Evolutionary conservation across 2,888 invertebrate genomes (phyloP).

Genomic region (Nomada lathburiana): DNA sequence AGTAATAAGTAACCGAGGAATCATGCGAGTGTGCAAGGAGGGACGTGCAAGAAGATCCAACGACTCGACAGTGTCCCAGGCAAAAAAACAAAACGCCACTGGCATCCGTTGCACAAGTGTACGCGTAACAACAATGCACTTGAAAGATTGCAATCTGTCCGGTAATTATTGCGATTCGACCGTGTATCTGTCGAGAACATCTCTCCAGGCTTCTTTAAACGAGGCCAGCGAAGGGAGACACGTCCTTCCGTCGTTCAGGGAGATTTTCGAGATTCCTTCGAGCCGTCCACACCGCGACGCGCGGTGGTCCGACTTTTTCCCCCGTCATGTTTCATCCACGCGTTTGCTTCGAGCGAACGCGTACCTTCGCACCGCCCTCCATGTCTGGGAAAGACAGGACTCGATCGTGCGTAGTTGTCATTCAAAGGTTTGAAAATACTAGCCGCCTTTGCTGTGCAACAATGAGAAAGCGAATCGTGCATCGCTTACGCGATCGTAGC

Average conservation of each 20-base stretch:
- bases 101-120: conserved; percentile 40
- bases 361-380: conserved; percentile 52
- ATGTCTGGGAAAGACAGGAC: background rate
- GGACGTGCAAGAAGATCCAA: background rate
- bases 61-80: background rate
- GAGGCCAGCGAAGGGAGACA: conserved; percentile 46
- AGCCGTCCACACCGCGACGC: background rate
- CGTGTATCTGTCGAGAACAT: conserved; percentile 42
- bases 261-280: conserved; percentile 16
- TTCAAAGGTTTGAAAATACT: background rate
- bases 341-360: conserved; percentile 30
- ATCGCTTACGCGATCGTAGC: conserved; percentile 25
- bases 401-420: background rate
- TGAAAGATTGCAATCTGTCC: conserved; percentile 51
- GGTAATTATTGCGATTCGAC: conserved; percentile 51
- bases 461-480: background rate
- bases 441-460: background rate
- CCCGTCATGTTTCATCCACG: too few relatives aligned
- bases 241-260: conserved; percentile 27
- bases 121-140: conserved; percentile 50
- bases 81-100: conserved; percentile 3
- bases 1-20: too few relatives aligned
- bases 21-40: background rate
- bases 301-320: too few relatives aligned
- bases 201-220: conserved; percentile 28